Evolutionary conservation across 2,113 vertebrate genomes (phyloP), one percentile per base, ranked within the genome.

Genomic region (rabbit (Oryctolagus cuniculus)): DNA sequence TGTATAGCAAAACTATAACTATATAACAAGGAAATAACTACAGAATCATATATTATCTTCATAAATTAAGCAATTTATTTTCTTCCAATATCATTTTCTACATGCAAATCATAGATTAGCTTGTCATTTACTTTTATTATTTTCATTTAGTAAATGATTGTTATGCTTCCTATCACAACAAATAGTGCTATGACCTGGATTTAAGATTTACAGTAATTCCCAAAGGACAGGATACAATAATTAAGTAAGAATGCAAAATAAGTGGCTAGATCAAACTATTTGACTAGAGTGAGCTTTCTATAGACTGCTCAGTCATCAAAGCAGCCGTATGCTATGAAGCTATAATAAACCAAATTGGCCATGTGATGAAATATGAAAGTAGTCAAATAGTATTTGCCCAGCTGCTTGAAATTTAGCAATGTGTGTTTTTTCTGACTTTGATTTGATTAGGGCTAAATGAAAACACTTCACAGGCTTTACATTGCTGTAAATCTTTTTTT

Each of bases 201-300:
- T 75, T 90, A 94, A 92, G 72, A 38, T 90, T 73, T 21, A 67
- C 0, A 64, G 74, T 55, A 85, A 88, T 96, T 89, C 38, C 63
- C 75, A 70, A 92, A 93, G 25, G 77, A 21, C 11, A 82, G 63
- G 63, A 88, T 11, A 73, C 2, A 81, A 49, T 79, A 79, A 95
- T 94, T 94, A 94, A 91, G 77, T 86, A 95, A 93, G 72, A 95
- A 83, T 89, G 17, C 13, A 95, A 96, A 95, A 96, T 74, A 87
- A 91, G 79, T 93, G 16, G 75, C 55, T 91, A 72, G 81, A 51
- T n/a, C 34, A 63, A 91, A 91, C 27, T 83, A 82, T 89, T 74
- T 86, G 70, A 72, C 55, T 67, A 92, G 61, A 85, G 64, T 92
- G 72, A 87, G 53, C 84, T 91, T 93, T 93, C 29, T 66, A 85